Base-by-base conservation (phyloP, 1,140 invertebrate species). In the Cylas formicarius region DNA sequence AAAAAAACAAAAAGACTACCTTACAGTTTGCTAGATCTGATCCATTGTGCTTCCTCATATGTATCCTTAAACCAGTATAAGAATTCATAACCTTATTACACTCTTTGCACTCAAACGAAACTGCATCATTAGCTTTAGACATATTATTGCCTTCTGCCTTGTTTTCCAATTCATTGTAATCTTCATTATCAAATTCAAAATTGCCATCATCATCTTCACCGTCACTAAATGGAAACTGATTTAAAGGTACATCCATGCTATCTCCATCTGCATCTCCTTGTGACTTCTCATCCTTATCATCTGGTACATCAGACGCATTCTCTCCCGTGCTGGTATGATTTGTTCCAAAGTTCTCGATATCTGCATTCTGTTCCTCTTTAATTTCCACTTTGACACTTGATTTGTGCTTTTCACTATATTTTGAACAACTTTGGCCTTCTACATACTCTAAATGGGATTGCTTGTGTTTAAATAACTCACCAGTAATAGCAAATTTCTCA, bases 1-100 rank as follows among this genome's bases (percentile, higher is more conserved):
- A 22, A 17, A 24, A 24, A 36, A 24, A 23, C 17, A 21, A 23
- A 35, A 19, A 26, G 40, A 34, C 50, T 52, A 62, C 58, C 37
- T 49, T 53, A 38, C 62, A 60, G 18, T 43, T 44, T 14, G 51
- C 42, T 31, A 61, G 42, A 48, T 58, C 57, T 9, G 53, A 32
- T 0, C 58, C 58, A 6, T 58, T 60, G 39, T 64, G 62, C 16
- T 46, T 51, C 22, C 60, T 46, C 48, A 58, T 52, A 32, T 64
- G 62, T 18, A 62, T 58, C 40, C 56, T 55, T 27, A 64, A 45
- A 9, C 62, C 62, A 17, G 49, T 33, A 27, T 46, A 50, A 6
- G 58, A 57, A 9, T 52, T 60, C 16, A 64, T 43, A 24, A 57
- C 49, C 48, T 64, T 64, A 26, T 44, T 40, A 43, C 62, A 64